Percentiles rank a stretch among this genome's conserved stretches.
phyloP scores from a whole-genome alignment of 2,888 invertebrate genomes.

The Orchesella flavescens region DNA sequence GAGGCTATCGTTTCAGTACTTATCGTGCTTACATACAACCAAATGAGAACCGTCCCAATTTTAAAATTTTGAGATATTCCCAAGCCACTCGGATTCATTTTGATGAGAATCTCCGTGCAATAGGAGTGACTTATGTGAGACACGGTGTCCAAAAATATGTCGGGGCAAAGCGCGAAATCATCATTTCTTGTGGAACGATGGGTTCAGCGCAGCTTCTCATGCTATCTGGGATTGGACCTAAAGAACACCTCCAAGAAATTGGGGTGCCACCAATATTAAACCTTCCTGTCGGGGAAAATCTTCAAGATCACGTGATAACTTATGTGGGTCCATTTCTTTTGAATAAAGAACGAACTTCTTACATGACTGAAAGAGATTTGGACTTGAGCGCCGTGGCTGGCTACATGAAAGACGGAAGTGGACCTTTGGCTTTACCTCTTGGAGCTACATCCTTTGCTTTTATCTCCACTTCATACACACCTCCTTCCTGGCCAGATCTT shows the following conservation, averaged over 20 bases:
- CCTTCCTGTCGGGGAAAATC: constrained; percentile 38
- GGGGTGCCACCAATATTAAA: neutral
- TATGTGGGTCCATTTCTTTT: constrained; percentile 32
- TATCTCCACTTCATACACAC: neutral
- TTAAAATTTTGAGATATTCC: constrained; percentile 17
- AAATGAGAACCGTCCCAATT: neutral
- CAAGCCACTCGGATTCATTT: constrained; percentile 38
- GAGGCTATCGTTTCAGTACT: constrained; percentile 24
- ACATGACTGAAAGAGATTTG: constrained; percentile 17
- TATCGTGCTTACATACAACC: constrained; percentile 38
- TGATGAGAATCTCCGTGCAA: constrained; percentile 22
- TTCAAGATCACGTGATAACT: constrained; percentile 32
- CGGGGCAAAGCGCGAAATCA: constrained; percentile 38
- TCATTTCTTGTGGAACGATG: constrained; percentile 43
- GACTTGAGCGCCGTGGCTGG: neutral
- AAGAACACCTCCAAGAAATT: constrained; percentile 10
- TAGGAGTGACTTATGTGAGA: constrained; percentile 47
- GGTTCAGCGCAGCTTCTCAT: constrained; percentile 38
- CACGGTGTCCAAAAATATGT: constrained; percentile 20
- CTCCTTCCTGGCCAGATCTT: constrained; percentile 2
- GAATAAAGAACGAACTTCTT: neutral
- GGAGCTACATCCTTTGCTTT: neutral
- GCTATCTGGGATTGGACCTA: constrained; percentile 44
- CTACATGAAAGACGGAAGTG: neutral
- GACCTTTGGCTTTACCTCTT: neutral